Percentiles rank a stretch among this genome's conserved stretches.
phyloP scores from a whole-genome alignment of 2,888 invertebrate species.

The Meghimatium bilineatum region DNA sequence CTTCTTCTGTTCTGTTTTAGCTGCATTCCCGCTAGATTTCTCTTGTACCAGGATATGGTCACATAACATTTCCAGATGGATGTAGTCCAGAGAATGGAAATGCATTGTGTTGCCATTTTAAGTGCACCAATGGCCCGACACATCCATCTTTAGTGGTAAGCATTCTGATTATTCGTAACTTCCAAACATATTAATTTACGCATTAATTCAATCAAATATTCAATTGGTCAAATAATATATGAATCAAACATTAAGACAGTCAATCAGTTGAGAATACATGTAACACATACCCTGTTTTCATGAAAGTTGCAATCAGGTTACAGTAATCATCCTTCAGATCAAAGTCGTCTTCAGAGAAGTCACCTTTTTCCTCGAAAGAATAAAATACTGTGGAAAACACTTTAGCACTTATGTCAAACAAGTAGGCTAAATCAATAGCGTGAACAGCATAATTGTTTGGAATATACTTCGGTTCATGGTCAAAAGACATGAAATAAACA shows the following conservation, averaged over 20 bases:
- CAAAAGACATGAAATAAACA: constrained; percentile 12
- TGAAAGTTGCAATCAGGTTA: constrained; percentile 10
- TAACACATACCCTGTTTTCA: constrained; percentile 1
- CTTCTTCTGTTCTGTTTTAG: too few species aligned
- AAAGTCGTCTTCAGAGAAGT: not conserved
- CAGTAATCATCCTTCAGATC: not conserved
- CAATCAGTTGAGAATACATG: not conserved
- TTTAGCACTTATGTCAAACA: constrained; percentile 9
- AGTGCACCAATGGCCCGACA: too few species aligned
- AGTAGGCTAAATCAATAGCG: constrained; percentile 7
- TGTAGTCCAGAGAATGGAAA: too few species aligned
- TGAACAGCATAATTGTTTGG: constrained; percentile 14
- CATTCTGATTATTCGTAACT: too few species aligned
- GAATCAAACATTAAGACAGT: not conserved
- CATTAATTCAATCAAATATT: too few species aligned
- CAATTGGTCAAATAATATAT: too few species aligned
- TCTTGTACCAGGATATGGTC: too few species aligned
- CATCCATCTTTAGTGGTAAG: too few species aligned
- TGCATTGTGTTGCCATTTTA: too few species aligned
- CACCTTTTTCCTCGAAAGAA: not conserved
- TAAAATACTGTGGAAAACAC: not conserved
- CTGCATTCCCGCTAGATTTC: too few species aligned
- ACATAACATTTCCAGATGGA: too few species aligned
- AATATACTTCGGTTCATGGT: constrained; percentile 9
- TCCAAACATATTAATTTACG: too few species aligned